Evolutionary conservation across 92 coral and sea anemone genomes (phyloP).

Genomic region (Metridium senile): DNA sequence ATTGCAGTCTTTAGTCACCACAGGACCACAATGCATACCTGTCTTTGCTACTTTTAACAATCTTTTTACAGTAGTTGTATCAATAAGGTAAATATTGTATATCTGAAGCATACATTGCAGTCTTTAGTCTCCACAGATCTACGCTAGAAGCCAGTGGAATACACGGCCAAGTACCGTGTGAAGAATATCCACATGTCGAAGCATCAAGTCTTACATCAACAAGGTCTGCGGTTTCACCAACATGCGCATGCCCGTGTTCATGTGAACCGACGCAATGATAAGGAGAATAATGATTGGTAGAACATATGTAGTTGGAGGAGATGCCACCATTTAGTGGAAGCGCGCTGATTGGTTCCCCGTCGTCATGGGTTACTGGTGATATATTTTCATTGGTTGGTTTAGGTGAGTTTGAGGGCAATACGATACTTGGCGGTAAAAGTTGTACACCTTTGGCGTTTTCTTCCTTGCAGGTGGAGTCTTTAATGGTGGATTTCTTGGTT

Average conservation of each 20-base stretch:
- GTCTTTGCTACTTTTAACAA: no score
- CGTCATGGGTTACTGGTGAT: not conserved
- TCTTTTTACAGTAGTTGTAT: not conserved
- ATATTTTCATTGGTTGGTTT: not conserved
- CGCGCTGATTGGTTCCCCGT: not conserved
- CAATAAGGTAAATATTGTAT: not conserved
- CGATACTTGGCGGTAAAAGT: constrained; percentile 55
- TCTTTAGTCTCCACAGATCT: constrained; percentile 69
- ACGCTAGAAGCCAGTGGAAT: constrained; percentile 68
- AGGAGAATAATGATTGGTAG: not conserved
- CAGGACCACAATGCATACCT: no score
- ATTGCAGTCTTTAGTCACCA: no score
- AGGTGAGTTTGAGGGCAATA: constrained; percentile 30
- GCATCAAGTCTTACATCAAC: no score
- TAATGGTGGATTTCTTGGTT: constrained; percentile 5
- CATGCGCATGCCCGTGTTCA: constrained; percentile 2
- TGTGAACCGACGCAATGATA: not conserved
- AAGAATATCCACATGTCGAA: no score
- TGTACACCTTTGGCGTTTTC: constrained; percentile 14
- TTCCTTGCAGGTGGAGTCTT: constrained; percentile 7
- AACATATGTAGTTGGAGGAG: no score
- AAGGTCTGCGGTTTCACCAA: constrained; percentile 7
- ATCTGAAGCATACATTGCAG: constrained; percentile 14
- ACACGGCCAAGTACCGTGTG: constrained; percentile 8
- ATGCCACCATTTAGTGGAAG: no score